phyloP scores from a whole-genome alignment of 2,797 vertebrate species.

The Hapalemur alaotrensis region DNA sequence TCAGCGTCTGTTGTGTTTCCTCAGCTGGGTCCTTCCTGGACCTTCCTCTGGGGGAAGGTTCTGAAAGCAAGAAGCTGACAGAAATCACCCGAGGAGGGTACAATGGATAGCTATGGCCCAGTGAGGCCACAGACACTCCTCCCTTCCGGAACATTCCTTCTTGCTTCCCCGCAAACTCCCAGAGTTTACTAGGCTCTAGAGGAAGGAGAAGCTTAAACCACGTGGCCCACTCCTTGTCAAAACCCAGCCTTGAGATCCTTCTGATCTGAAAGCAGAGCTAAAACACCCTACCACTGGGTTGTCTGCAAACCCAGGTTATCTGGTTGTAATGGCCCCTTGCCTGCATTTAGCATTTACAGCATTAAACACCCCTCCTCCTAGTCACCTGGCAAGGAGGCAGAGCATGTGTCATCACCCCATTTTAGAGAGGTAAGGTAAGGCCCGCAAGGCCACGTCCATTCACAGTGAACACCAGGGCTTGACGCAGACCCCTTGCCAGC shows the following conservation, averaged over 20 bases:
- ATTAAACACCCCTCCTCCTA: background rate
- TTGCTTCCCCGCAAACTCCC: background rate
- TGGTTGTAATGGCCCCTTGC: background rate
- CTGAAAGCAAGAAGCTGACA: background rate
- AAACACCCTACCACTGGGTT: background rate
- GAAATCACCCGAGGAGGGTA: background rate
- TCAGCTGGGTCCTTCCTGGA: background rate
- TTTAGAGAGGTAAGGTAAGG: background rate
- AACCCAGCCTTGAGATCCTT: background rate
- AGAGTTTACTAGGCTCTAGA: background rate
- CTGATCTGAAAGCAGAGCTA: background rate
- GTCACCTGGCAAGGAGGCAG: background rate
- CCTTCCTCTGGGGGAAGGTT: background rate
- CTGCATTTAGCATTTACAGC: rapidly evolving
- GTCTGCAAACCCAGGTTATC: background rate
- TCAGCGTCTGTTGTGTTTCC: background rate
- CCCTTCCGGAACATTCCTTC: background rate
- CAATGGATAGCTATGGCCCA: background rate
- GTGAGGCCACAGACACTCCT: background rate
- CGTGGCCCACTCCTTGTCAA: background rate
- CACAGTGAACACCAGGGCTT: background rate
- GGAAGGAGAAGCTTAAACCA: background rate
- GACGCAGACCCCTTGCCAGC: background rate
- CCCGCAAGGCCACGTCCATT: rapidly evolving
- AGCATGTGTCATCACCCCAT: background rate